A percentile compares a stretch with the other conserved stretches of the same genome.
phyloP scores from a whole-genome alignment of 1,140 invertebrate genomes.

The Orchestia grillus region DNA sequence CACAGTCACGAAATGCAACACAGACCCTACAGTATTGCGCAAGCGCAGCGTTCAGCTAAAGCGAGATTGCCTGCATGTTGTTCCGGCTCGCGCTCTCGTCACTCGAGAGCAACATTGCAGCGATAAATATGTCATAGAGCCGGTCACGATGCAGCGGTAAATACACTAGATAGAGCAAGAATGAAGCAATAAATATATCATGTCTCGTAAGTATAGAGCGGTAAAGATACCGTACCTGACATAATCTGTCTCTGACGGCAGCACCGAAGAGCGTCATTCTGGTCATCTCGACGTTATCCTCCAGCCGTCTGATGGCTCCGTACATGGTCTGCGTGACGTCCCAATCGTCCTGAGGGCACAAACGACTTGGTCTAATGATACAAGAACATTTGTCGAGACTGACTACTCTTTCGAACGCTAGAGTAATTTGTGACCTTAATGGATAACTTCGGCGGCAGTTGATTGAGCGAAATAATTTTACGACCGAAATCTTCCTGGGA shows the following conservation, averaged over 20 bases:
- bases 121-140: background rate
- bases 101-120: background rate
- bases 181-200: background rate
- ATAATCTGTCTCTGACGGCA: constrained; percentile 73
- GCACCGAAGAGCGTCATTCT: constrained; percentile 78
- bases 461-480: background rate
- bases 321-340: constrained; percentile 82
- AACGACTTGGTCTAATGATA: background rate
- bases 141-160: background rate
- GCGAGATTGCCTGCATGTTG: background rate
- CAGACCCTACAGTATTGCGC: no score
- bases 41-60: background rate
- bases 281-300: constrained; percentile 87
- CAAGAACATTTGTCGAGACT: background rate
- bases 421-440: background rate
- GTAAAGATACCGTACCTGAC: constrained; percentile 65
- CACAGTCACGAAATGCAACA: no score
- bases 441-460: background rate
- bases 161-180: background rate
- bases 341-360: constrained; percentile 75
- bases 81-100: background rate
- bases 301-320: constrained; percentile 84
- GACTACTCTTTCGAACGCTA: background rate
- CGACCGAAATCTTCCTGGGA: background rate
- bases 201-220: background rate